Evolutionary conservation across 2,888 invertebrate genomes (phyloP), one percentile per base, ranked within the genome.

Genomic region (Elegia similella): DNA sequence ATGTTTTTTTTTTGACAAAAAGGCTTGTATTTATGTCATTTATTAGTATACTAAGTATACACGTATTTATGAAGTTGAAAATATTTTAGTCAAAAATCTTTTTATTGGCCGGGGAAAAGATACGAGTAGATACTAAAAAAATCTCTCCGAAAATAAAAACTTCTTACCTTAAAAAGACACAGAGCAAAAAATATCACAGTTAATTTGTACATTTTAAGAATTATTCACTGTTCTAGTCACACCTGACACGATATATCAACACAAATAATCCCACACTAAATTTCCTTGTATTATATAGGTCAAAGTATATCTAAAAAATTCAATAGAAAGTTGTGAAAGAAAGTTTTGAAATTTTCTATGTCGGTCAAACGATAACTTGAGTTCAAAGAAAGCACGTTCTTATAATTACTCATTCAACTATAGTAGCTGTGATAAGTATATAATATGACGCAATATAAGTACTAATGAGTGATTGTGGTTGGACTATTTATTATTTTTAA

Each of bases 101-200:
- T n/a, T n/a, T n/a, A n/a, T n/a, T n/a, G n/a, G n/a, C n/a, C n/a
- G n/a, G n/a, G n/a, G n/a, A n/a, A n/a, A n/a, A n/a, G n/a, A n/a
- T n/a, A n/a, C n/a, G n/a, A n/a, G n/a, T 43, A 2, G 13, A 15
- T 1, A 44, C 16, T n/a, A 8, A 46, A 17, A 17, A 10, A 29
- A 47, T 29, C 23, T 17, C 1, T 12, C 12, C n/a, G 5, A 23
- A 23, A 5, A 23, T 23, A n/a, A 30, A n/a, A 16, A 12, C 0
- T n/a, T 17, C 43, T 44, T 32, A 55, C 55, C 55, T 55, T 48
- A 17, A 47, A 17, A 23, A 55, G 42, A 55, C 47, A 47, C 13
- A 55, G 6, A 2, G 47, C 55, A 12, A 47, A 42, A 15, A 55
- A 1, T 6, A 38, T 13, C 38, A 55, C 38, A 47, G 17, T 46